Conservation (phyloP, 2,797 vertebrate species). For the Babyrousa celebensis region DNA sequence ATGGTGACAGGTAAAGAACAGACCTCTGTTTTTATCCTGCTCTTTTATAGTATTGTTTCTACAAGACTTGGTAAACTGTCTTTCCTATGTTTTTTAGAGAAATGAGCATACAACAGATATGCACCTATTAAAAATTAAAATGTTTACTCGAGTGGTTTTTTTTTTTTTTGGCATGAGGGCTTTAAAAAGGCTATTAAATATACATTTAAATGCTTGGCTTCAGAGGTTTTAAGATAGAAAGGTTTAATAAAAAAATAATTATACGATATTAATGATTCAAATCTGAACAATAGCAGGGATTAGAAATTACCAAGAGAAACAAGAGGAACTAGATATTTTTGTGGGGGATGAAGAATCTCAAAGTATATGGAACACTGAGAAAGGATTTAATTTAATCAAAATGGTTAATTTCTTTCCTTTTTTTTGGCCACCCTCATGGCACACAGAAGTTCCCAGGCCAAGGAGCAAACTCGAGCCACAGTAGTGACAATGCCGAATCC, state of each 20-base stretch:
- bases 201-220: slow-evolving; percentile 41
- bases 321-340: neutral
- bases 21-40: slow-evolving; percentile 16
- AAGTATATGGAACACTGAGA: slow-evolving; percentile 8
- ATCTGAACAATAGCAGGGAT: neutral
- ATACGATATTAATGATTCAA: slow-evolving; percentile 41
- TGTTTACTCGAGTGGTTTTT: neutral
- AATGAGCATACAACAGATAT: neutral
- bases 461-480: too few species aligned
- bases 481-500: too few species aligned
- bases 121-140: slow-evolving; percentile 58
- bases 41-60: slow-evolving; percentile 21
- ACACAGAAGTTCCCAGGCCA: too few species aligned
- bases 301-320: slow-evolving; percentile 1
- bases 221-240: slow-evolving; percentile 55
- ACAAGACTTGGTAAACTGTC: slow-evolving; percentile 22
- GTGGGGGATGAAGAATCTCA: neutral
- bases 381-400: slow-evolving; percentile 54
- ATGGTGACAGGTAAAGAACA: neutral
- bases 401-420: slow-evolving; percentile 24
- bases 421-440: too few species aligned
- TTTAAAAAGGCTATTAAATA: slow-evolving; percentile 38
- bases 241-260: slow-evolving; percentile 73
- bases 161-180: neutral
- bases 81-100: slow-evolving; percentile 35